Evolutionary conservation across 2,888 invertebrate genomes (phyloP), one percentile per base, ranked within the genome.

Genomic region (Ptychoptera contaminata): DNA sequence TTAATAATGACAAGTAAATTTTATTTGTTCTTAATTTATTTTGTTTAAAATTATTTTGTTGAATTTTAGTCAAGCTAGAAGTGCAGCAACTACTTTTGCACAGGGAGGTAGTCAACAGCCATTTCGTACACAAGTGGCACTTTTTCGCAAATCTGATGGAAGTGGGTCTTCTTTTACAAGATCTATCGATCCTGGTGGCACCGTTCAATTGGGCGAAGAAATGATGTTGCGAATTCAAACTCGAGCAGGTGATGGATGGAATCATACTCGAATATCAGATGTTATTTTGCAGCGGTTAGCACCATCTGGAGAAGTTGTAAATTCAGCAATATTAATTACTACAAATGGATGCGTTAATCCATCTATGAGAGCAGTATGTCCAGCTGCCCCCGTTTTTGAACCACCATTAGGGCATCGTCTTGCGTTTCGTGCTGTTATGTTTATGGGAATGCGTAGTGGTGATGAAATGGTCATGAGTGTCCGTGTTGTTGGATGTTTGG

Each of bases 171-270:
- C 34, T 35, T 30, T 15, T 12, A 74, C 70, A 50, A 67, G 68
- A 14, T 63, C 61, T 15, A 59, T 76, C 43, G 66, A 68, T 47
- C 56, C 65, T 1, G 70, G 72, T 42, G 72, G 69, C 5, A 61
- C 68, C 5, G 73, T 76, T 1, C 64, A 69, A 46, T 57, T 76
- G 37, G 76, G 76, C 4, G 76, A 76, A 54, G 73, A 74, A 47
- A 56, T 76, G 31, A 51, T 74, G 37, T 52, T 76, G 29, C 61
- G 71, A 30, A 71, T 70, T 8, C 61, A 68, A 49, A 68, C 74
- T 10, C 58, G 67, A 44, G 62, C 69, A 12, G 73, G 71, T 38
- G 74, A 74, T 58, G 75, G 75, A 8, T 42, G 34, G 42, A 35
- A 68, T 51, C 68, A 63, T 44, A 72, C 73, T 6, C 68, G 70